Percentiles rank a stretch among this genome's conserved stretches.
phyloP scores from a whole-genome alignment of 2,797 vertebrate species.

The Micropoecilia bifurca region DNA sequence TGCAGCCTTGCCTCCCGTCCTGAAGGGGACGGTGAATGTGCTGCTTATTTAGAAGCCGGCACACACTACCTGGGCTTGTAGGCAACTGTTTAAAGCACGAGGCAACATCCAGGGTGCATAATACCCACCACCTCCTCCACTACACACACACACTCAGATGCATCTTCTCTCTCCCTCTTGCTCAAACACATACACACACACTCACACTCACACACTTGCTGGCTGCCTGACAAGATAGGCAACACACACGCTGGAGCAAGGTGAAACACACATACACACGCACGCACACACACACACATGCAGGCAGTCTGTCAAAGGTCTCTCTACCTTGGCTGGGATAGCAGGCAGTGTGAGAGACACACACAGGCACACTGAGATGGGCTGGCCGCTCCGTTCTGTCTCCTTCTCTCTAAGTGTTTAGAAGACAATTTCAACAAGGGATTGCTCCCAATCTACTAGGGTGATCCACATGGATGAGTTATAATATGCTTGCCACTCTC shows the following conservation, averaged over 20 bases:
- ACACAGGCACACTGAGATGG: slow-evolving; percentile 73
- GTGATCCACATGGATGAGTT: slow-evolving; percentile 85
- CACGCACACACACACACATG: slow-evolving; percentile 53
- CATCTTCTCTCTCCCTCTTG: slow-evolving; percentile 45
- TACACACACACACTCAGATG: slow-evolving; percentile 51
- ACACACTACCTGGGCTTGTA: slow-evolving; percentile 84
- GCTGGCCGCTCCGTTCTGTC: slow-evolving; percentile 80
- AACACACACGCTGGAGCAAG: slow-evolving; percentile 43
- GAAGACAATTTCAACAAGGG: slow-evolving; percentile 83
- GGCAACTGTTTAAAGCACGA: slow-evolving; percentile 85
- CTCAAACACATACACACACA: slow-evolving; percentile 68
- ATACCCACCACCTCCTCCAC: slow-evolving; percentile 70
- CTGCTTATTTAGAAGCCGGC: slow-evolving; percentile 86
- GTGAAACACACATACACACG: slow-evolving; percentile 33
- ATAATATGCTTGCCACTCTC: slow-evolving; percentile 87
- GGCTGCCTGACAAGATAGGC: slow-evolving; percentile 71
- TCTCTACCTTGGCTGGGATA: slow-evolving; percentile 81
- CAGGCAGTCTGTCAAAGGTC: slow-evolving; percentile 75
- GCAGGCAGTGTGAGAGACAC: slow-evolving; percentile 76
- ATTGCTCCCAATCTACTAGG: slow-evolving; percentile 83
- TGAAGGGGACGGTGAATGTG: slow-evolving; percentile 84
- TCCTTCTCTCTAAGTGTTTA: slow-evolving; percentile 83
- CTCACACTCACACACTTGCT: slow-evolving; percentile 59
- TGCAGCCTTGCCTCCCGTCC: slow-evolving; percentile 85
- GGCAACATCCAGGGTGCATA: slow-evolving; percentile 87